Percentiles rank a stretch among this genome's conserved stretches.
phyloP scores from a whole-genome alignment of 2,888 invertebrate genomes.

The Rutpela maculata region DNA sequence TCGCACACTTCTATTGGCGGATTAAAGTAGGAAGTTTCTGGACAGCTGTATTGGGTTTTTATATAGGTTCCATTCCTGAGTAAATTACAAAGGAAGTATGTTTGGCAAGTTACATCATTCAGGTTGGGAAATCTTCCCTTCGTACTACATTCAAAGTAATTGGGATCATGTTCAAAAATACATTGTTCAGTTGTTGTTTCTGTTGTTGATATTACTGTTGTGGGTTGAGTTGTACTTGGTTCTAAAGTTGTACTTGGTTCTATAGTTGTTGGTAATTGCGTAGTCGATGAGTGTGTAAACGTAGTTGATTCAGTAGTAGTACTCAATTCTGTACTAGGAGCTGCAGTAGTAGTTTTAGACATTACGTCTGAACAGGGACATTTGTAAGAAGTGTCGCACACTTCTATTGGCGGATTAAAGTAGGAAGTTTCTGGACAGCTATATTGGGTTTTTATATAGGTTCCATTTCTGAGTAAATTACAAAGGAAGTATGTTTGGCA shows the following conservation, averaged over 20 bases:
- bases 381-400: constrained; percentile 72
- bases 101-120: constrained; percentile 66
- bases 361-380: constrained; percentile 61
- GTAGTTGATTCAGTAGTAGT: no score
- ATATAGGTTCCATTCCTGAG: constrained; percentile 62
- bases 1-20: constrained; percentile 71
- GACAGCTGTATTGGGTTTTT: constrained; percentile 58
- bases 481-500: constrained; percentile 63
- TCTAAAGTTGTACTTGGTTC: no score
- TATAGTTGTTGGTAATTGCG: no score
- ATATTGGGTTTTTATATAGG: constrained; percentile 65
- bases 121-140: constrained; percentile 42
- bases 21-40: constrained; percentile 66
- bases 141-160: background rate
- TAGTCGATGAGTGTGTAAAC: no score
- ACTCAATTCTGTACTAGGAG: no score
- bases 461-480: constrained; percentile 55
- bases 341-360: no score
- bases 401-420: constrained; percentile 70
- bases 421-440: constrained; percentile 48
- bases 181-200: no score
- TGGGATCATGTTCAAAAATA: background rate
- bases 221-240: no score
- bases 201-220: no score
- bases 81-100: constrained; percentile 60